Conservation (phyloP, 2,888 invertebrate genomes). For the Nematopogon swammerdamellus region DNA sequence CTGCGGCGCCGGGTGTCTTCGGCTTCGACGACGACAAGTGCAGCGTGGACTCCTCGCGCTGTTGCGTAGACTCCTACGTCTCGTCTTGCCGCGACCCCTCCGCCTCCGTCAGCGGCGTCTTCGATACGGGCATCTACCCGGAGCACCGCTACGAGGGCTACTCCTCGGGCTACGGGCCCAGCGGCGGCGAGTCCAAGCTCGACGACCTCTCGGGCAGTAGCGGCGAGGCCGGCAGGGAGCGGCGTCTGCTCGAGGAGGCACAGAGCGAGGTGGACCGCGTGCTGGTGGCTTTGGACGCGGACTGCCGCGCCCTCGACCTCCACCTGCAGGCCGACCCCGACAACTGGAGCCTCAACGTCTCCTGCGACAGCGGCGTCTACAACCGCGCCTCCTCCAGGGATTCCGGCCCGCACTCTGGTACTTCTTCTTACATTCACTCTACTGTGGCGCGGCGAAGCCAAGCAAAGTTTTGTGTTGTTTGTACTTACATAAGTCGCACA, state of each 20-base stretch:
- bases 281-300: conserved; percentile 45
- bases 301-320: conserved; percentile 46
- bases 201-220: conserved; percentile 41
- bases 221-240: conserved; percentile 27
- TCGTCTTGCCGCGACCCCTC: conserved; percentile 26
- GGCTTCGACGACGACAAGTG: conserved; percentile 19
- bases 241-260: conserved; percentile 45
- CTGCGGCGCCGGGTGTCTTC: conserved; percentile 21
- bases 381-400: conserved; percentile 56
- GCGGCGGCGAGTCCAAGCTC: conserved; percentile 45
- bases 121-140: no score
- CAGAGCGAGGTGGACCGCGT: conserved; percentile 51
- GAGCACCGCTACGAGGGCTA: no score
- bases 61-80: conserved; percentile 24
- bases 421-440: conserved; percentile 7
- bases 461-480: neutral
- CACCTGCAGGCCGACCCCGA: conserved; percentile 43
- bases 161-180: conserved; percentile 30
- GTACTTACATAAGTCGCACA: neutral
- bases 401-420: conserved; percentile 51
- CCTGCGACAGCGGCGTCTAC: conserved; percentile 58
- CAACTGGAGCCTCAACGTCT: conserved; percentile 52
- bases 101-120: conserved; percentile 22
- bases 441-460: conserved; percentile 5
- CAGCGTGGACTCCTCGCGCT: conserved; percentile 29